Percentiles rank a stretch among this genome's conserved stretches.
These are phyloP conservation scores for Lophura swinhoii DNA, from an alignment of 2,797 vertebrate species.

Conservation along the genomic window DNA sequence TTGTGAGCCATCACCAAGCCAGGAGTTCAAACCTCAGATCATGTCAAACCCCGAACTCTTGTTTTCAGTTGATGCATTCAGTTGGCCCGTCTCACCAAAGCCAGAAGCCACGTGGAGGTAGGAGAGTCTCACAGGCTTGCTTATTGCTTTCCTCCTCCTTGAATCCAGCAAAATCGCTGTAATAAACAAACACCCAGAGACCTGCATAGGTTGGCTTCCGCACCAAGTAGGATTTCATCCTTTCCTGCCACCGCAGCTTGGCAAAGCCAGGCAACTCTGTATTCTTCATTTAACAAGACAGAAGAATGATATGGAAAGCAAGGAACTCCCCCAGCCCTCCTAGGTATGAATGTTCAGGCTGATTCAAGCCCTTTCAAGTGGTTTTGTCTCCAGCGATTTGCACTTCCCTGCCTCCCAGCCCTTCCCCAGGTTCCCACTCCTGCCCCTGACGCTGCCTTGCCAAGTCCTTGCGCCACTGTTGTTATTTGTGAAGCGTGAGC, in stretches of 20 bases:
- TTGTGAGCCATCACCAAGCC: not conserved
- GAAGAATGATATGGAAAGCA: not conserved
- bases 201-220: not conserved
- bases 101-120: not conserved
- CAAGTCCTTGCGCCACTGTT: conserved; percentile 23
- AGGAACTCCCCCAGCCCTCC: not conserved
- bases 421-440: not conserved
- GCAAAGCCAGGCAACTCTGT: not conserved
- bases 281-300: conserved; percentile 20
- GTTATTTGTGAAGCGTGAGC: conserved; percentile 73
- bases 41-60: accelerated
- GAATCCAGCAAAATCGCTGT: not conserved
- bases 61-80: not conserved
- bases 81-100: not conserved
- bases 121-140: not conserved
- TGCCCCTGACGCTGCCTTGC: conserved; percentile 13
- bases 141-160: not conserved
- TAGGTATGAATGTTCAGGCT: not conserved
- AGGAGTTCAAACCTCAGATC: not conserved
- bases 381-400: conserved; percentile 8
- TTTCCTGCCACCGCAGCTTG: not conserved
- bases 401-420: conserved; percentile 29
- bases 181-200: not conserved
- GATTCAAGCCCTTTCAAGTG: conserved; percentile 33
- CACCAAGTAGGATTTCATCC: not conserved